Evolutionary conservation across 1,140 invertebrate genomes (phyloP).

Genomic region (Pseudomyrmex flavicornis): DNA sequence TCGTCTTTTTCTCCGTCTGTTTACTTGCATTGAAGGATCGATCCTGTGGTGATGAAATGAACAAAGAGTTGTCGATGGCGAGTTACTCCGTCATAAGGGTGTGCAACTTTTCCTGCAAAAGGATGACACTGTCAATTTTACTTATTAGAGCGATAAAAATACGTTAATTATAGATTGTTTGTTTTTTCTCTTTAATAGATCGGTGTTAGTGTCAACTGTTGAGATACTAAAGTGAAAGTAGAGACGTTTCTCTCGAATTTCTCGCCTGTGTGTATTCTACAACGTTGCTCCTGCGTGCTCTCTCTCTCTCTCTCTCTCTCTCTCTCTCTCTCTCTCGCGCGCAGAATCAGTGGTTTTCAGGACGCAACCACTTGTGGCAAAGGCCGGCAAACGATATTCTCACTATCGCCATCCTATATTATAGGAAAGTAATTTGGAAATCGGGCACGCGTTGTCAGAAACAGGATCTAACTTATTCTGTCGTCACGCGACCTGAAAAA

Average conservation of each 20-base stretch:
- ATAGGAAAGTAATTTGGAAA: slow-evolving; percentile 25
- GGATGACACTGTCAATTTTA: slow-evolving; percentile 25
- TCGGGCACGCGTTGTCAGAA: slow-evolving; percentile 49
- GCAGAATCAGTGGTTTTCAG: slow-evolving; percentile 53
- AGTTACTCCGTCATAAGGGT: slow-evolving; percentile 9
- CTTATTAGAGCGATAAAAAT: slow-evolving; percentile 23
- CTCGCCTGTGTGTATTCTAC: background rate
- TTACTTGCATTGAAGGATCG: slow-evolving; percentile 54
- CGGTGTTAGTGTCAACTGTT: background rate
- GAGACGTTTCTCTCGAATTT: background rate
- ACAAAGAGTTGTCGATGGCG: slow-evolving; percentile 10
- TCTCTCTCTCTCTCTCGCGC: background rate
- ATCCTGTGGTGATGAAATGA: slow-evolving; percentile 35
- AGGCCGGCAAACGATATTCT: slow-evolving; percentile 38
- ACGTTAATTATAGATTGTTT: slow-evolving; percentile 38
- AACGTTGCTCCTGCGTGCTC: background rate
- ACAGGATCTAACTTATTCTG: slow-evolving; percentile 23
- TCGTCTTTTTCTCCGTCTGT: slow-evolving; percentile 5
- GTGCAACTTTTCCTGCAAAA: slow-evolving; percentile 26
- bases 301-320: background rate
- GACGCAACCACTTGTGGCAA: slow-evolving; percentile 83
- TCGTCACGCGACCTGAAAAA: background rate
- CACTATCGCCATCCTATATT: slow-evolving; percentile 12
- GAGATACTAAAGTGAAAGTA: slow-evolving; percentile 5
- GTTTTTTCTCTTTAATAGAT: background rate